Evolutionary conservation across 2,888 invertebrate genomes (phyloP), one percentile per base, ranked within the genome.

Genomic region (Drymonia ruficornis): DNA sequence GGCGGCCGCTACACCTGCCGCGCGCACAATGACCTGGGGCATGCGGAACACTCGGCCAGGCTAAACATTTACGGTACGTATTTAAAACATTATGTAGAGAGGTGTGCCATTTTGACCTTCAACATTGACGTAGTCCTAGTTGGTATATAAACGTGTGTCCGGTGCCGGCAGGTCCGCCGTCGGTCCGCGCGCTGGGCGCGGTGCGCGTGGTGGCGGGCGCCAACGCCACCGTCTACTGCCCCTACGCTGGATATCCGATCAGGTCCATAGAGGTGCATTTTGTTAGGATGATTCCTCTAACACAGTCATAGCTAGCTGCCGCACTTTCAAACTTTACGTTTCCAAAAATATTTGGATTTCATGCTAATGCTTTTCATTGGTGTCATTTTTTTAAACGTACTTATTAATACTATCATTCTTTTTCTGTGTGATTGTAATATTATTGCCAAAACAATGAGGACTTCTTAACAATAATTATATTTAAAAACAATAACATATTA

Each of bases 241-340:
- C 97, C 76, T 97, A 97, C 86, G 96, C 97, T 53, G 97, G 97
- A 75, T 97, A 96, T 93, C 97, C 97, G 71, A 95, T 97, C 85
- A 94, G 94, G 80, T 93, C 88, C 81, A 89, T 90, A 89, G 86
- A 90, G 89, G 90, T 89, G 90, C 90, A 90, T 89, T 84, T 77
- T 71, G 78, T 74, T 84, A 83, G 79, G 80, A 83, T 82, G 73
- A 84, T 84, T 83, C 78, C 83, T 78, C 68, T 75, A 63, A 66
- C 73, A 76, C 69, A 61, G 59, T 58, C 56, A 18, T 29, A 44
- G 23, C 42, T 8, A 42, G 43, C 45, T 4, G 45, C 28, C 8
- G 45, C 45, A 28, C 19, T 12, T 43, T 19, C 4, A 36, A 36
- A 13, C n/a, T 36, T 36, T 36, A n/a, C 31, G 31, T 31, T 31